These are phyloP conservation scores for Iselma pallidipennis DNA, from an alignment of 2,888 invertebrate genomes.

Conservation along the genomic window DNA sequence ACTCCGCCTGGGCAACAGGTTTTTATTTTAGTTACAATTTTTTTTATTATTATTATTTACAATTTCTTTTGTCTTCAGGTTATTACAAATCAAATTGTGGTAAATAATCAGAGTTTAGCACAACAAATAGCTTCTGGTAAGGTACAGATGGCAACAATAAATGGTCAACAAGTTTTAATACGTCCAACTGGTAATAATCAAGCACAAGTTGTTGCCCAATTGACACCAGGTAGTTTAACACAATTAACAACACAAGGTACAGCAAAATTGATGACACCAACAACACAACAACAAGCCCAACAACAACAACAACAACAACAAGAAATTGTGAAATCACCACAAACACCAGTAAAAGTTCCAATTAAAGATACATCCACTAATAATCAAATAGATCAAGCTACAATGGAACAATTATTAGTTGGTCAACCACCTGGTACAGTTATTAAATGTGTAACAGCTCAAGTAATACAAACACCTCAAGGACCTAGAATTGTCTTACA, in stretches of 20 bases:
- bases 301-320: slow-evolving; percentile 4
- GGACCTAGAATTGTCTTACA: slow-evolving; percentile 86
- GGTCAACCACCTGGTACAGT: slow-evolving; percentile 86
- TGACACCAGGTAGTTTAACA: slow-evolving; percentile 56
- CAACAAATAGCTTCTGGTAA: slow-evolving; percentile 84
- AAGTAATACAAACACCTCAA: slow-evolving; percentile 82
- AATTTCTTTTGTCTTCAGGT: slow-evolving; percentile 46
- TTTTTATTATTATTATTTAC: slow-evolving; percentile 2
- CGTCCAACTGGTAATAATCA: slow-evolving; percentile 78
- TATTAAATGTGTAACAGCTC: slow-evolving; percentile 85
- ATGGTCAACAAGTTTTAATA: slow-evolving; percentile 84
- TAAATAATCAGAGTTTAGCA: slow-evolving; percentile 75
- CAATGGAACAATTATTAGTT: slow-evolving; percentile 73
- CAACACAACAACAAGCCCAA: background rate
- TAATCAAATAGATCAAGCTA: slow-evolving; percentile 49
- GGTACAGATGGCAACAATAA: slow-evolving; percentile 80
- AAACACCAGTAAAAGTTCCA: slow-evolving; percentile 37
- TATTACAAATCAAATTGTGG: slow-evolving; percentile 70
- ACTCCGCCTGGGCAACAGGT: slow-evolving; percentile 57
- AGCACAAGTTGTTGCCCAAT: slow-evolving; percentile 76
- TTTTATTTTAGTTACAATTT: slow-evolving; percentile 23
- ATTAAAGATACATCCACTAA: slow-evolving; percentile 18
- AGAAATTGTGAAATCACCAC: slow-evolving; percentile 10
- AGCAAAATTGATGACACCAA: slow-evolving; percentile 32
- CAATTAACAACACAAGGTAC: slow-evolving; percentile 32